Evolutionary conservation across 2,113 vertebrate species (phyloP).

Genomic region (Ochotona curzoniae): DNA sequence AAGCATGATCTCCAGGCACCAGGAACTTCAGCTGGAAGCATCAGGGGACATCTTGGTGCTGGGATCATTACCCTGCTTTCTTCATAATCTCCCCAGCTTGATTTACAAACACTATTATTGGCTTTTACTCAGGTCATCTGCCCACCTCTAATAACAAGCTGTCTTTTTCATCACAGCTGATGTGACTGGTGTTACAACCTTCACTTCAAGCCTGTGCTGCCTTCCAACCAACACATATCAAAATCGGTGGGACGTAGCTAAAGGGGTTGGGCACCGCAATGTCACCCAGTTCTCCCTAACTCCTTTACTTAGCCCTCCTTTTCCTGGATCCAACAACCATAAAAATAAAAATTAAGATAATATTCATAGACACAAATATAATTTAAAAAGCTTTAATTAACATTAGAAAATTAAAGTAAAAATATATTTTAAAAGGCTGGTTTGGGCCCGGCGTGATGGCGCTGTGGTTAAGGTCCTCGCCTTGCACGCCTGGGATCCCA

Average conservation of each 20-base stretch:
- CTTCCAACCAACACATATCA: neutral
- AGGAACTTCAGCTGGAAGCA: neutral
- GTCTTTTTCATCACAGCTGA: neutral
- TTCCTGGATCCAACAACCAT: neutral
- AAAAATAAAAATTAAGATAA: slow-evolving; percentile 18
- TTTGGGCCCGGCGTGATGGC: too few species aligned
- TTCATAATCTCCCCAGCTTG: neutral
- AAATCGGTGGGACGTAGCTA: neutral
- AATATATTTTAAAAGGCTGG: neutral
- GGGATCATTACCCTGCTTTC: neutral
- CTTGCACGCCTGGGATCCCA: too few species aligned
- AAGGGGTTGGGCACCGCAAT: neutral
- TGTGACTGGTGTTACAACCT: neutral
- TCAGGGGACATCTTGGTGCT: neutral
- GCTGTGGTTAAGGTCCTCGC: too few species aligned
- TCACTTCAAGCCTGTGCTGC: neutral
- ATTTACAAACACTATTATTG: neutral
- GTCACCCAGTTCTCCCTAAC: neutral
- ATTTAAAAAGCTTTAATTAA: neutral
- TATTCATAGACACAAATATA: neutral
- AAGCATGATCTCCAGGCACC: neutral
- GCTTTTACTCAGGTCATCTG: neutral
- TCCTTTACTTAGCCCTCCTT: neutral
- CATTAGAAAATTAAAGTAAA: slow-evolving; percentile 24
- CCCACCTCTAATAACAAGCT: neutral